These are phyloP conservation scores for Myotis findleyi DNA, from an alignment of 2,797 vertebrate species.

Conservation along the genomic window DNA sequence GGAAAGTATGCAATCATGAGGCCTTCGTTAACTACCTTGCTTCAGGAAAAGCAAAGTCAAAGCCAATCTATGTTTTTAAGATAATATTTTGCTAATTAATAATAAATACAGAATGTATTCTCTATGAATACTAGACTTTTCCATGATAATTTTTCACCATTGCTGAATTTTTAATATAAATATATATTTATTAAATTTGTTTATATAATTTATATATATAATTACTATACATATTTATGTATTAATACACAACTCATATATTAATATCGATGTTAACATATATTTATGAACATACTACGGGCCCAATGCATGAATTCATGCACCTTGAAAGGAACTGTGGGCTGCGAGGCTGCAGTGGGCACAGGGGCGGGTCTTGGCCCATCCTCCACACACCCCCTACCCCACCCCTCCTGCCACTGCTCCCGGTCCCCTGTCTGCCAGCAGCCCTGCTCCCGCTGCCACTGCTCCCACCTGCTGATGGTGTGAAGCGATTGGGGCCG, in stretches of 20 bases:
- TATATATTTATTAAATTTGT: too few relatives aligned
- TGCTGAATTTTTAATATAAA: background rate
- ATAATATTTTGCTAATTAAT: slow-evolving; percentile 6
- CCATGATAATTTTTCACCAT: background rate
- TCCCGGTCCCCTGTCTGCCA: too few relatives aligned
- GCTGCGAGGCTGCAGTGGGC: too few relatives aligned
- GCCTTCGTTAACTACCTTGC: background rate
- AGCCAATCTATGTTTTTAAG: background rate
- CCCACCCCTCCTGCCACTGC: rapidly evolving
- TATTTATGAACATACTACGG: background rate
- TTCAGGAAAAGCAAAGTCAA: background rate
- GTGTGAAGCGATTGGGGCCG: too few relatives aligned
- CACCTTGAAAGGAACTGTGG: too few relatives aligned
- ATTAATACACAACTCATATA: background rate
- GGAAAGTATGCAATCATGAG: background rate
- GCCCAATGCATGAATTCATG: too few relatives aligned
- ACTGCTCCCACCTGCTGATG: too few relatives aligned
- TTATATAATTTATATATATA: background rate
- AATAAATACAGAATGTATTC: background rate
- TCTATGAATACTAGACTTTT: background rate
- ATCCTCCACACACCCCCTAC: too few relatives aligned
- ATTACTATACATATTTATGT: background rate
- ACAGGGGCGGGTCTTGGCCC: too few relatives aligned
- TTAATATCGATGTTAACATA: background rate
- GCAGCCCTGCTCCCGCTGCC: too few relatives aligned